Percentiles rank a stretch among this genome's conserved stretches.
Evolutionary conservation across 2,113 vertebrate species (phyloP).

Genomic region (Pungitius pungitius): DNA sequence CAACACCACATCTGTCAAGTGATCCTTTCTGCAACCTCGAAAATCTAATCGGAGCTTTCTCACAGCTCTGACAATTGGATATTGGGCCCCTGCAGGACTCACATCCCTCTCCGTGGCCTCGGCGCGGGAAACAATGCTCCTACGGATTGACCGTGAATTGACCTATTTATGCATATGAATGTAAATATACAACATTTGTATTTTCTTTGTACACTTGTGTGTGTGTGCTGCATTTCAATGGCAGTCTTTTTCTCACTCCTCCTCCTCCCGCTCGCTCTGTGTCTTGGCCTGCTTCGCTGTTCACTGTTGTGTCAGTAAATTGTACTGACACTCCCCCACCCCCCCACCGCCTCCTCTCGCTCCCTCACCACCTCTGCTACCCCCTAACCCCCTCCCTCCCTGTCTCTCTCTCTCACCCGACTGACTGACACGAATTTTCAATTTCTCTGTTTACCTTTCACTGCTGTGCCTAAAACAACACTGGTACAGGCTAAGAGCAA

Average conservation of each 20-base stretch:
- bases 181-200: slow-evolving; percentile 33
- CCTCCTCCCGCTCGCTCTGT: slow-evolving; percentile 48
- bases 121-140: slow-evolving; percentile 40
- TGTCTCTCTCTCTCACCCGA: slow-evolving; percentile 77
- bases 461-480: slow-evolving; percentile 87
- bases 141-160: slow-evolving; percentile 19
- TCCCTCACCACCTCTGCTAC: slow-evolving; percentile 60
- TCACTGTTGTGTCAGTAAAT: slow-evolving; percentile 86
- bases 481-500: slow-evolving; percentile 68
- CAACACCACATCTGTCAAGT: slow-evolving; percentile 68
- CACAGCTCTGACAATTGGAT: slow-evolving; percentile 63
- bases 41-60: slow-evolving; percentile 70
- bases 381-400: slow-evolving; percentile 58
- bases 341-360: slow-evolving; percentile 56
- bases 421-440: slow-evolving; percentile 87
- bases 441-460: slow-evolving; percentile 87
- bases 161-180: slow-evolving; percentile 11
- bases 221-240: slow-evolving; percentile 54
- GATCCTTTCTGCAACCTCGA: slow-evolving; percentile 54
- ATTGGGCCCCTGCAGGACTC: slow-evolving; percentile 39
- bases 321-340: slow-evolving; percentile 79
- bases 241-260: slow-evolving; percentile 54
- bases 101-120: slow-evolving; percentile 41
- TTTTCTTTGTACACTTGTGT: slow-evolving; percentile 22
- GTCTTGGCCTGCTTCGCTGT: slow-evolving; percentile 78